Conservation (phyloP, 2,888 invertebrate genomes). For the Orchesella flavescens region DNA sequence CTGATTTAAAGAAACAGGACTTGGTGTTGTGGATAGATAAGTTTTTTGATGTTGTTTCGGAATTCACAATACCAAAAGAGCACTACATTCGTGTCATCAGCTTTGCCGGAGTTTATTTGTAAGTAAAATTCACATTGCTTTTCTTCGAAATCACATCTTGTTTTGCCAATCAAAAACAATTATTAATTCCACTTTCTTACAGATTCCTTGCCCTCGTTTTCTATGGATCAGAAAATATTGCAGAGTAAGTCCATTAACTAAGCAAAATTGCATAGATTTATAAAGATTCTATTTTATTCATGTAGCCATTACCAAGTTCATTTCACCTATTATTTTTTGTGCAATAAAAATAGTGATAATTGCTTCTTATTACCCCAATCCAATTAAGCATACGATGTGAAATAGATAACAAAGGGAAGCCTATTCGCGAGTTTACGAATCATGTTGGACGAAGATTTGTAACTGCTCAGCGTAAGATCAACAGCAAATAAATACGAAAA, state of each 20-base stretch:
- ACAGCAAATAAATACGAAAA: too few relatives aligned
- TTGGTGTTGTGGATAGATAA: conserved; percentile 43
- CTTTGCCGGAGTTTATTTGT: conserved; percentile 57
- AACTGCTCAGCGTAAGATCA: conserved; percentile 23
- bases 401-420: background rate
- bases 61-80: conserved; percentile 30
- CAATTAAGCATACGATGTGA: background rate
- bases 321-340: too few relatives aligned
- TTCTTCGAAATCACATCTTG: background rate
- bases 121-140: conserved; percentile 7
- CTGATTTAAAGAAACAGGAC: conserved; percentile 20
- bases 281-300: too few relatives aligned
- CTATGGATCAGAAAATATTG: conserved; percentile 5
- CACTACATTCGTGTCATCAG: conserved; percentile 49
- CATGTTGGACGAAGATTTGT: conserved; percentile 43
- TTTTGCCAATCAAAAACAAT: too few relatives aligned
- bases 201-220: conserved; percentile 29
- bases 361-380: too few relatives aligned
- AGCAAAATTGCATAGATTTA: too few relatives aligned
- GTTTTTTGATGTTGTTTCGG: conserved; percentile 27
- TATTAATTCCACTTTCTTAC: background rate
- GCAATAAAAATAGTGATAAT: too few relatives aligned
- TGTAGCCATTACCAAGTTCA: too few relatives aligned
- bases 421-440: background rate
- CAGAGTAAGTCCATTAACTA: conserved; percentile 49